Base-by-base conservation (phyloP, 2,888 invertebrate genomes). In the Fabriciana adippe region DNA sequence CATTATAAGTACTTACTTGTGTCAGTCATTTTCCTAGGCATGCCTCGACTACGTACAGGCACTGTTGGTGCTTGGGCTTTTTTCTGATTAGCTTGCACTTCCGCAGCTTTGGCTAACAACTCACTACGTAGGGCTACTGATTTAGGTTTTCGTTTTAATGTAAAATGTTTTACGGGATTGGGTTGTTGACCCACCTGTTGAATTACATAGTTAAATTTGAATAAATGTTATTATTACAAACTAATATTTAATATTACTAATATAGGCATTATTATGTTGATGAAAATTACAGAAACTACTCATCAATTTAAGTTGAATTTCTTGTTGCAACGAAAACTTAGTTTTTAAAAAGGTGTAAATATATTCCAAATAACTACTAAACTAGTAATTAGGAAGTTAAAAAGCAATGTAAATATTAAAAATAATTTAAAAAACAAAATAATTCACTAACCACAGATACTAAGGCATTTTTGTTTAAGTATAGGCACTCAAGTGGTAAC, bases 21-120 rank as follows among this genome's bases (percentile, higher is more conserved):
- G 82, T 99, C 98, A 78, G 98, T 98, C 97, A 99, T 98, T 93
- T 98, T 98, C 78, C 98, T 95, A 0, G 98, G 98, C 96, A 98
- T 97, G 65, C 92, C 92, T 15, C 92, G 79, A 21, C 97, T 97
- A 73, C 98, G 93, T 3, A 98, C 94, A 0, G 98, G 98, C 76
- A 99, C 97, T 0, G 97, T 97, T 0, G 97, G 97, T 0, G 97
- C 97, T 63, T 96, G 96, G 6, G 96, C 95, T 83, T 98, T 97
- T 92, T 98, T 97, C 78, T 97, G 91, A 84, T 97, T 98, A 50
- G 95, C 97, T 56, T 97, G 96, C 1, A 96, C 97, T 87, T 99
- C 99, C 0, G 95, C 94, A 0, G 98, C 98, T 87, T 99, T 99
- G 77, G 97, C 97, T 48, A 99, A 86, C 21, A 99, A 88, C 83